Percentiles rank a stretch among this genome's conserved stretches.
Evolutionary conservation across 2,888 invertebrate genomes (phyloP).

Genomic region (Stenoptilia bipunctidactyla): DNA sequence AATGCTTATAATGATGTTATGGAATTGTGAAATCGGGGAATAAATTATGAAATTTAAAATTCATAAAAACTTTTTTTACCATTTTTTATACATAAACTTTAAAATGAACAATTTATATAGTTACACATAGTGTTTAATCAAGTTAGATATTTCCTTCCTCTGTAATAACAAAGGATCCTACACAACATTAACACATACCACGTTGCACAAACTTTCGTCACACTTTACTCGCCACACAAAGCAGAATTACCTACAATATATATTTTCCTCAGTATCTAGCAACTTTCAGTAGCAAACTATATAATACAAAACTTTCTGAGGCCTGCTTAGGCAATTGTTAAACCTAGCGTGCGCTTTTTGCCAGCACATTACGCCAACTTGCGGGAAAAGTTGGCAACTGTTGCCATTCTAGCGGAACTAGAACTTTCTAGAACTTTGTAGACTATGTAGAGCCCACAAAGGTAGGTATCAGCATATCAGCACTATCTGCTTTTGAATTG

Average conservation of each 20-base stretch:
- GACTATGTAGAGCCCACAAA: constrained; percentile 62
- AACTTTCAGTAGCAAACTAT: background rate
- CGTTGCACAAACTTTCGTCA: too few species aligned
- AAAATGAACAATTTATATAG: too few species aligned
- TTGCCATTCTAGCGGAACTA: constrained; percentile 41
- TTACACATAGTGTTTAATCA: too few species aligned
- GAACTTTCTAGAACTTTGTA: constrained; percentile 40
- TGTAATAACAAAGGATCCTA: too few species aligned
- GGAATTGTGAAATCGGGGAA: too few species aligned
- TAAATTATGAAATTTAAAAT: too few species aligned
- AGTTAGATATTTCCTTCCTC: too few species aligned
- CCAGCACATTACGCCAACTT: constrained; percentile 62
- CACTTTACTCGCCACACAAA: constrained; percentile 4
- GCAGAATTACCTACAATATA: constrained; percentile 2
- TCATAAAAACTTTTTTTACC: too few species aligned
- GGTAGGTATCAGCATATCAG: constrained; percentile 60
- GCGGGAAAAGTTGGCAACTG: constrained; percentile 53
- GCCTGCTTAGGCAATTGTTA: constrained; percentile 67
- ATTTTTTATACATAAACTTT: too few species aligned
- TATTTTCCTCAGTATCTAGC: background rate
- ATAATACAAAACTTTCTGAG: constrained; percentile 20
- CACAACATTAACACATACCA: too few species aligned
- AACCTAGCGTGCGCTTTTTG: constrained; percentile 66
- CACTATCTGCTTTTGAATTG: constrained; percentile 67
- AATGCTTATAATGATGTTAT: too few species aligned